Evolutionary conservation across 1,140 invertebrate genomes (phyloP).

Genomic region (Caenorhabditis briggsae): DNA sequence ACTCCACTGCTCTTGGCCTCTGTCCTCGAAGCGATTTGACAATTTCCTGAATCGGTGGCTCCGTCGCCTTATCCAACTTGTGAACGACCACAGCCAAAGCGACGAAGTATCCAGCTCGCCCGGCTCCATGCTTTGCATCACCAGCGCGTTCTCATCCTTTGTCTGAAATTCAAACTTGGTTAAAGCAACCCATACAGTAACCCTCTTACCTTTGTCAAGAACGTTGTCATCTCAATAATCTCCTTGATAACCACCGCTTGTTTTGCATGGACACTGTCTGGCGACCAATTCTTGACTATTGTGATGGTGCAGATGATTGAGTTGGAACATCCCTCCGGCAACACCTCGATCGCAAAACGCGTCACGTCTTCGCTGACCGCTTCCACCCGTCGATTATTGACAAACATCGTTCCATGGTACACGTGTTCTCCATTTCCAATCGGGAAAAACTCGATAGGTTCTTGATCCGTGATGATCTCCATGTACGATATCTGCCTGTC

Average conservation of each 20-base stretch:
- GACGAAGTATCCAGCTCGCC: neutral
- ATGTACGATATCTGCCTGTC: neutral
- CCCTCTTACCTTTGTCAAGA: neutral
- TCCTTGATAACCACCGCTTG: neutral
- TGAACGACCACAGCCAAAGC: neutral
- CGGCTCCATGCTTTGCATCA: conserved; percentile 4
- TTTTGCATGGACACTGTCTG: neutral
- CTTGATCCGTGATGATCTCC: neutral
- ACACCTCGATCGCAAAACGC: conserved; percentile 11
- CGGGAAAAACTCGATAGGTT: neutral
- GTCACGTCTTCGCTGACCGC: neutral
- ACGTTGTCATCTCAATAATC: neutral
- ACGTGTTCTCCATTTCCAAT: no score
- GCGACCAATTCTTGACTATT: neutral
- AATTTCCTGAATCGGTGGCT: neutral
- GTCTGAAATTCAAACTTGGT: no score
- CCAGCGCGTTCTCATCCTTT: neutral
- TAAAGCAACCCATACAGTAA: no score
- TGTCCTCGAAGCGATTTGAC: neutral
- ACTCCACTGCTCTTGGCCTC: neutral
- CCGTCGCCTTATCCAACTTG: neutral
- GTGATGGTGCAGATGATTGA: conserved; percentile 43
- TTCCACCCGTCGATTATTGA: conserved; percentile 22
- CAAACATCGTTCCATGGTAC: conserved; percentile 8
- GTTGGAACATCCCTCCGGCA: conserved; percentile 15